These are phyloP conservation scores for Eupithecia centaureata DNA, from an alignment of 2,888 invertebrate genomes.

Conservation along the genomic window DNA sequence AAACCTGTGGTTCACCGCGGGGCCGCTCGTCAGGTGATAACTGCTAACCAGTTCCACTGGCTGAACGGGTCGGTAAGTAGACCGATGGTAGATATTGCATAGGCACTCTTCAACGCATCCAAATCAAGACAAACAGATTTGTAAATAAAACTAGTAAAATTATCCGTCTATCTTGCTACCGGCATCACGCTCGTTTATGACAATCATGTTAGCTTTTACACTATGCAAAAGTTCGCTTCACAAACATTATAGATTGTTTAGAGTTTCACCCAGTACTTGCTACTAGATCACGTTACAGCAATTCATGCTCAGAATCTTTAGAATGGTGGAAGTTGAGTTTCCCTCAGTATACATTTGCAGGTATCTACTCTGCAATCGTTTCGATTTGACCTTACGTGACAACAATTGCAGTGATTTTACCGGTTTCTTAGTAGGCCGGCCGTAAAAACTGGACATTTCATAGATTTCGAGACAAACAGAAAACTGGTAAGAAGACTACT, in stretches of 20 bases:
- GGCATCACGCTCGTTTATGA: not conserved
- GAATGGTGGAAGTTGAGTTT: constrained; percentile 10
- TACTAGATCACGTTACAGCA: constrained; percentile 7
- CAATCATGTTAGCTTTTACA: constrained; percentile 1
- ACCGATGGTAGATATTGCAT: constrained; percentile 57
- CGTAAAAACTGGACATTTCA: constrained; percentile 17
- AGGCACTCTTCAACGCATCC: constrained; percentile 50
- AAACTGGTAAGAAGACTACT: not conserved
- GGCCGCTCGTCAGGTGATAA: constrained; percentile 58
- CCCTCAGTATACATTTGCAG: constrained; percentile 10
- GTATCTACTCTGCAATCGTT: constrained; percentile 19
- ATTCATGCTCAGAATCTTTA: constrained; percentile 11
- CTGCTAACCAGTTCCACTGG: constrained; percentile 69
- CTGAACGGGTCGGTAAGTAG: constrained; percentile 65
- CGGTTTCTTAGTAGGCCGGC: constrained; percentile 26
- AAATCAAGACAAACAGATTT: constrained; percentile 43
- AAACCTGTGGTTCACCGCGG: constrained; percentile 55
- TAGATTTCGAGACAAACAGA: constrained; percentile 2
- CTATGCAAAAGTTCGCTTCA: not conserved
- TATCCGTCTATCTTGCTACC: not conserved
- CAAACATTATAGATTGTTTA: constrained; percentile 7
- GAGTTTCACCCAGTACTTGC: constrained; percentile 6
- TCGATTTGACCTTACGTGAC: constrained; percentile 14
- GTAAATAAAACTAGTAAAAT: constrained; percentile 17
- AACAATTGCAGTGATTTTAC: constrained; percentile 25